Conservation (phyloP, 2,797 vertebrate genomes). For the Mus minutoides region DNA sequence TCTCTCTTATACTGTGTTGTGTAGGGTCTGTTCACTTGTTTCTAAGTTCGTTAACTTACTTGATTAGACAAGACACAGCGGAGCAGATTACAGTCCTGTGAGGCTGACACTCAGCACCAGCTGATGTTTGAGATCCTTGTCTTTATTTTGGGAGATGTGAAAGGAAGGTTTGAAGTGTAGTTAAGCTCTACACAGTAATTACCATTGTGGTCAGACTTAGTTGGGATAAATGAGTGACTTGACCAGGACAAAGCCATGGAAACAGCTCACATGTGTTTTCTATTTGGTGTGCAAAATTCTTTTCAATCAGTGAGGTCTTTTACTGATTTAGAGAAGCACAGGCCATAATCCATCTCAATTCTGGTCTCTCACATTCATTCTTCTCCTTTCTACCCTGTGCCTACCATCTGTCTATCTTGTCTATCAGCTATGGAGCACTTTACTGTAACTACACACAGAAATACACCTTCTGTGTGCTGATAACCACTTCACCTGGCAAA, state of each 20-base stretch:
- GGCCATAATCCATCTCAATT: conserved; percentile 31
- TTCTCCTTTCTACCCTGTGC: conserved; percentile 49
- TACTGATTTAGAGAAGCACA: conserved; percentile 53
- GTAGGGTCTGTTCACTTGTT: neutral
- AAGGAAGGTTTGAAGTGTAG: conserved; percentile 22
- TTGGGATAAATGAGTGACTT: conserved; percentile 69
- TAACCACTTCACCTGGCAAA: conserved; percentile 73
- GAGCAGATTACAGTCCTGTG: neutral
- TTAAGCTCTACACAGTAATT: conserved; percentile 35
- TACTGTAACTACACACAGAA: conserved; percentile 60
- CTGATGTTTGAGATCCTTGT: conserved; percentile 41
- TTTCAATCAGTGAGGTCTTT: conserved; percentile 60
- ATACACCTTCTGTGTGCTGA: conserved; percentile 72
- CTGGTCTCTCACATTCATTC: conserved; percentile 40
- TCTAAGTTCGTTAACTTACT: conserved; percentile 33
- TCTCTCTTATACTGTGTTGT: neutral
- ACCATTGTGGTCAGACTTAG: conserved; percentile 57
- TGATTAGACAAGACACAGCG: conserved; percentile 6
- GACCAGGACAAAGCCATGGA: conserved; percentile 53
- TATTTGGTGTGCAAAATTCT: conserved; percentile 65
- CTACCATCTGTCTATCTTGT: conserved; percentile 44
- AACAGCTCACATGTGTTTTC: conserved; percentile 46
- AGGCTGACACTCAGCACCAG: neutral
- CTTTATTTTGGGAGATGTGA: conserved; percentile 26
- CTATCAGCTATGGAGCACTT: conserved; percentile 35